Evolutionary conservation across 1,140 invertebrate genomes (phyloP).

Genomic region (Heliconius hermathena): DNA sequence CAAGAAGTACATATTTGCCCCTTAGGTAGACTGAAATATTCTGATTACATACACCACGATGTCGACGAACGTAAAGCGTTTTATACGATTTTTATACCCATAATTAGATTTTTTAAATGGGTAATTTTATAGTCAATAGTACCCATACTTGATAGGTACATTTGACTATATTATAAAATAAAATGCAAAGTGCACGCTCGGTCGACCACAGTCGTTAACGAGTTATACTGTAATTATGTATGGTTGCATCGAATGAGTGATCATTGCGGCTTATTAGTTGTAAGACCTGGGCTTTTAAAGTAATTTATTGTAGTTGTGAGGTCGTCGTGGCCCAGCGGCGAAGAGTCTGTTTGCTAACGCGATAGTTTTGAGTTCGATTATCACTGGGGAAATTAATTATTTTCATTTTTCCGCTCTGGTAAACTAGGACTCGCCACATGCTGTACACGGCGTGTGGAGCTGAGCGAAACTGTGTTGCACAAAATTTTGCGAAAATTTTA

Average conservation of each 20-base stretch:
- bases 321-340: too few species aligned
- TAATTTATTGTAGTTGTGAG: neutral
- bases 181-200: neutral
- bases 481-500: too few species aligned
- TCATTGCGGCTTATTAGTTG: conserved; percentile 22
- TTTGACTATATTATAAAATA: neutral
- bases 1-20: neutral
- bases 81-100: neutral
- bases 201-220: neutral
- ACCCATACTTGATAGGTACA: too few species aligned
- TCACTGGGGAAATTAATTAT: too few species aligned
- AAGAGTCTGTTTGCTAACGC: too few species aligned
- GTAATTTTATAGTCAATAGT: neutral
- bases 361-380: too few species aligned
- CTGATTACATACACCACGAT: neutral
- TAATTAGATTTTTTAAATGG: neutral
- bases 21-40: neutral
- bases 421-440: too few species aligned
- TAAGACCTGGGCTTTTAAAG: neutral
- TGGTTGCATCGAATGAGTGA: conserved; percentile 19
- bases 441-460: too few species aligned
- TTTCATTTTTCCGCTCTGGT: too few species aligned
- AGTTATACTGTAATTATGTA: conserved; percentile 14
- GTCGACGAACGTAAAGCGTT: neutral
- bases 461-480: too few species aligned